Evolutionary conservation across 37 sponge, comb jelly and placozoan genomes (phyloP), one percentile per base, ranked within the genome.

Genomic region (Ianthella basta): DNA sequence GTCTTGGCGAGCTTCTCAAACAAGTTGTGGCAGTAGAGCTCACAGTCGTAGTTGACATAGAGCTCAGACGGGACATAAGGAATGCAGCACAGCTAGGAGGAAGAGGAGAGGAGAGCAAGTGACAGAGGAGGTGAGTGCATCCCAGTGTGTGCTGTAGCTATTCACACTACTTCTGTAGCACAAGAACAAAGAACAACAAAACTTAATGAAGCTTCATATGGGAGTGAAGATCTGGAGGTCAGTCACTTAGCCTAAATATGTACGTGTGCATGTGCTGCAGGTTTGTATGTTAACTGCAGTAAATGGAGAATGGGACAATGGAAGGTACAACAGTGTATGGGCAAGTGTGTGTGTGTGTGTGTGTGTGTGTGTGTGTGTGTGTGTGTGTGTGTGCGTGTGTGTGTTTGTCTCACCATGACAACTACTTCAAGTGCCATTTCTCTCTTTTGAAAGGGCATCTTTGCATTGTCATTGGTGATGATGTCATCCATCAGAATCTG

Each of bases 1-100:
- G 86, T 53, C 72, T 95, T 95, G 32, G 90, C 93, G 24, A 93
- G 82, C 25, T 78, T 93, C 68, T 95, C 95, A 80, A 93, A 93
- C 25, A 95, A 60, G 60, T 95, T 95, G 29, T 77, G 41, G 57
- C 88, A 91, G 88, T 97, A 97, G 61, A 89, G 88, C 25, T 89
- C 80, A 72, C 93, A 94, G 84, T 97, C 98, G 84, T 90, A 97
- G 86, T 97, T 97, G 54, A 97, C 84, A 78, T 95, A 97, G 14
- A 97, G 87, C 82, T 97, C 98, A 20, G 96, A 79, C 16, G 80
- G 84, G 55, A 97, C 84, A 59, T 89, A 59, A 20, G 94, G 90
- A 20, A 90, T 54, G 60, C 84, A 82, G 84, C 92, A 96, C 40
- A 96, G 73, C 90, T 96, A 81, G 3, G 53, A 15, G 56, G 59